phyloP scores from a whole-genome alignment of 2,888 invertebrate species.

The Tiliacea citrago region DNA sequence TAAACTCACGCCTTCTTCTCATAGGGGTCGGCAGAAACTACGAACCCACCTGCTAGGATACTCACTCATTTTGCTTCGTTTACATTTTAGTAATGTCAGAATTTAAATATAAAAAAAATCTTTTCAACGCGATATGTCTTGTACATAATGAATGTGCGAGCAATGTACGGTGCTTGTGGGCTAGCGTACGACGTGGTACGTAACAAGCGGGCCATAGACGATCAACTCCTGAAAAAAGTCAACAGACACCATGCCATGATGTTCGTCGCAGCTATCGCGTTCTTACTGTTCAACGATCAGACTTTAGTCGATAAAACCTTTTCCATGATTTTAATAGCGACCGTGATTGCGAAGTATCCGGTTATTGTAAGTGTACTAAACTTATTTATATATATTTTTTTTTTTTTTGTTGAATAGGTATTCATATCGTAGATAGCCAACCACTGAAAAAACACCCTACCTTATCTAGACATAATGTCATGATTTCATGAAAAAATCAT shows the following conservation, averaged over 20 bases:
- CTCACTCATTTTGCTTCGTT: background rate
- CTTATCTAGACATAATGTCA: too few relatives aligned
- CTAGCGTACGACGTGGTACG: conserved; percentile 55
- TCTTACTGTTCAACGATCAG: conserved; percentile 67
- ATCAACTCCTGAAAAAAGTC: conserved; percentile 52
- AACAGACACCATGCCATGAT: conserved; percentile 62
- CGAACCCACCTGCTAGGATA: background rate
- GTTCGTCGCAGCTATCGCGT: conserved; percentile 46
- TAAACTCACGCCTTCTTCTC: background rate
- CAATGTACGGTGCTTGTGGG: conserved; percentile 58
- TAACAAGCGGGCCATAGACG: conserved; percentile 35
- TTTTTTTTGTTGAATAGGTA: too few relatives aligned
- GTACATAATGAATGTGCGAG: conserved; percentile 73
- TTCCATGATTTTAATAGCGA: conserved; percentile 70
- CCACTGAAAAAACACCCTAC: too few relatives aligned
- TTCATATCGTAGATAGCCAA: too few relatives aligned
- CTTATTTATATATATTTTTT: too few relatives aligned
- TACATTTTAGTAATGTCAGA: background rate
- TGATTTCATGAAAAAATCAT: too few relatives aligned
- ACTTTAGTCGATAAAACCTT: conserved; percentile 72
- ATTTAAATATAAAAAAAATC: too few relatives aligned
- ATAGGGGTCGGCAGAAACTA: too few relatives aligned
- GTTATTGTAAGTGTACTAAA: conserved; percentile 72
- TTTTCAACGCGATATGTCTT: conserved; percentile 77
- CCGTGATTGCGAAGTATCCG: conserved; percentile 72